Conservation (phyloP, 2,797 vertebrate species). For the Tolypeutes matacus region DNA sequence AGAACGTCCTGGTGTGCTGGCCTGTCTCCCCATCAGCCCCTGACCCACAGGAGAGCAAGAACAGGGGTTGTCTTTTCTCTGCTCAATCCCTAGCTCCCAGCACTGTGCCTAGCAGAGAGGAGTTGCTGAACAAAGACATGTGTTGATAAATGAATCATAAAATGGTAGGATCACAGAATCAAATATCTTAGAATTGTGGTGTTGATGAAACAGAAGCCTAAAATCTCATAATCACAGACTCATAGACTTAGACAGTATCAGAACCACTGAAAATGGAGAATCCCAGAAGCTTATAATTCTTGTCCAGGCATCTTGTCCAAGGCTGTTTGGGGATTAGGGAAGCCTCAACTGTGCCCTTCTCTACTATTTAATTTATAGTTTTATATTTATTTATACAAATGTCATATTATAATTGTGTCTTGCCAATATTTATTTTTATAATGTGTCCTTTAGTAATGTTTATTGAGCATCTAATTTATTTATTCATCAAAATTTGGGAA, state of each 20-base stretch:
- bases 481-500: background rate
- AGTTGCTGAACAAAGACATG: background rate
- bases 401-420: background rate
- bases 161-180: background rate
- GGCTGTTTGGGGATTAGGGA: background rate
- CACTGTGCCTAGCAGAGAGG: background rate
- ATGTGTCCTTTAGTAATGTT: background rate
- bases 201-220: background rate
- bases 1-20: background rate
- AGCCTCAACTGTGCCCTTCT: background rate
- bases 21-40: background rate
- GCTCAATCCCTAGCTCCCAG: background rate
- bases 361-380: background rate
- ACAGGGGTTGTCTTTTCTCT: background rate
- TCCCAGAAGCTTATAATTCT: background rate
- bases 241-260: background rate
- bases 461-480: background rate
- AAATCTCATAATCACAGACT: background rate
- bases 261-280: background rate
- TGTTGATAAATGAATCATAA: background rate
- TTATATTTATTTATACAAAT: background rate
- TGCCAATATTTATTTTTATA: constrained; percentile 25
- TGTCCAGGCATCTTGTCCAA: background rate
- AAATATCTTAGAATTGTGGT: background rate
- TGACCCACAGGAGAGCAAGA: background rate